A percentile compares a stretch with the other conserved stretches of the same genome.
These are phyloP conservation scores for Platichthys flesus DNA, from an alignment of 2,113 vertebrate genomes.

Conservation along the genomic window DNA sequence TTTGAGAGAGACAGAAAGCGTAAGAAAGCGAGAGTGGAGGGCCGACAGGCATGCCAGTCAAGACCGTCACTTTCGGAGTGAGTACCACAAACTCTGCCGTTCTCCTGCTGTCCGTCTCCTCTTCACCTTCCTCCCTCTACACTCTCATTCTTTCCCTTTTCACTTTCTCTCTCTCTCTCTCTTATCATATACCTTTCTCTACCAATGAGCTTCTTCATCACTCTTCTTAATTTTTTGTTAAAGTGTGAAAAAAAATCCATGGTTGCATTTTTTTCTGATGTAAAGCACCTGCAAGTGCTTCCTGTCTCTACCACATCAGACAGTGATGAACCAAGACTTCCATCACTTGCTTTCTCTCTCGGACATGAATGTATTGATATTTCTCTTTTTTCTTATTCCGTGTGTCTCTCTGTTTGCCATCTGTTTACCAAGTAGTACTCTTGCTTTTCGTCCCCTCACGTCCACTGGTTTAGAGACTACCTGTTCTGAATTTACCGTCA, in stretches of 20 bases:
- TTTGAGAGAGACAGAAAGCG: slow-evolving; percentile 65
- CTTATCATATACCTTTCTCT: not conserved
- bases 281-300: slow-evolving; percentile 46
- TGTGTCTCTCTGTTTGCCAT: slow-evolving; percentile 1
- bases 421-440: slow-evolving; percentile 29
- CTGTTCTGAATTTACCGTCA: not conserved
- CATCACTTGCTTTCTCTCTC: slow-evolving; percentile 16
- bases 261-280: slow-evolving; percentile 31
- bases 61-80: slow-evolving; percentile 81
- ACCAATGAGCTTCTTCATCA: not conserved
- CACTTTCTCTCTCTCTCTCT: slow-evolving; percentile 26
- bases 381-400: not conserved
- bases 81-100: slow-evolving; percentile 74
- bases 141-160: slow-evolving; percentile 22
- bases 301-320: slow-evolving; percentile 38
- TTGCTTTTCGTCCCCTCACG: not conserved
- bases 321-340: slow-evolving; percentile 17
- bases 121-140: slow-evolving; percentile 18
- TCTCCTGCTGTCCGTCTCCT: slow-evolving; percentile 22
- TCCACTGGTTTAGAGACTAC: slow-evolving; percentile 17
- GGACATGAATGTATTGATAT: slow-evolving; percentile 28
- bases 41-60: slow-evolving; percentile 83
- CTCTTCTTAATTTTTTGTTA: slow-evolving; percentile 29
- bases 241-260: not conserved
- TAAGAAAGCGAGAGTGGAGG: slow-evolving; percentile 69